Evolutionary conservation across 1,140 invertebrate species (phyloP).

Genomic region (Drosophila rufa): DNA sequence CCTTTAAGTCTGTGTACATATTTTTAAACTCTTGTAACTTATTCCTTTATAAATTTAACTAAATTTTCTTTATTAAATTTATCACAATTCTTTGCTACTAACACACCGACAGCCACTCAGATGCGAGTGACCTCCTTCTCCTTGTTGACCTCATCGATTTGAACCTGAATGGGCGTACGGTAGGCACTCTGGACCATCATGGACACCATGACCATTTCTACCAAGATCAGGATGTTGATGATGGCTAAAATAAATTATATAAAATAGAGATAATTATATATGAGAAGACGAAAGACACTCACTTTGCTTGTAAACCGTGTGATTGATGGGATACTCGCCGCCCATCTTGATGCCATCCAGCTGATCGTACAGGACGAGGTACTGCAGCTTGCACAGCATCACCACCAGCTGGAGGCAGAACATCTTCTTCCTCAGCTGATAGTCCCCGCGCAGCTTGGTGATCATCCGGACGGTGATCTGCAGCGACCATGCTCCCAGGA

Average conservation of each 20-base stretch:
- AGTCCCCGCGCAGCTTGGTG: constrained; percentile 61
- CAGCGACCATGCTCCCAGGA: constrained; percentile 74
- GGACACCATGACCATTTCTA: constrained; percentile 81
- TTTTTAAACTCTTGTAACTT: background rate
- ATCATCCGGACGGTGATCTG: constrained; percentile 80
- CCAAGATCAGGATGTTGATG: constrained; percentile 77
- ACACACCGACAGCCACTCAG: constrained; percentile 5
- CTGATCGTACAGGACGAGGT: constrained; percentile 72
- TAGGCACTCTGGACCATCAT: constrained; percentile 77
- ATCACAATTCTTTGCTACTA: constrained; percentile 72
- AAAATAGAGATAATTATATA: background rate
- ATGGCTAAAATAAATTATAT: constrained; percentile 50
- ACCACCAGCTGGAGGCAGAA: constrained; percentile 77
- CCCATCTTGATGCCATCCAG: constrained; percentile 66
- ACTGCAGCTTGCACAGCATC: constrained; percentile 78
- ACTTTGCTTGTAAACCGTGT: constrained; percentile 81
- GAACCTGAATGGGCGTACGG: constrained; percentile 66
- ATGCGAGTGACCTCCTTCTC: constrained; percentile 34
- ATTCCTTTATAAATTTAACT: constrained; percentile 26
- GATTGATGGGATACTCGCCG: constrained; percentile 79
- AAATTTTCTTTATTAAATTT: constrained; percentile 68
- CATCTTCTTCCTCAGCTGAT: constrained; percentile 80
- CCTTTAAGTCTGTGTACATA: background rate
- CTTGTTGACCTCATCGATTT: constrained; percentile 61
- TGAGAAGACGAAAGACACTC: constrained; percentile 15